Conservation (phyloP, 2,888 invertebrate genomes). For the Epicampocera succincta region DNA sequence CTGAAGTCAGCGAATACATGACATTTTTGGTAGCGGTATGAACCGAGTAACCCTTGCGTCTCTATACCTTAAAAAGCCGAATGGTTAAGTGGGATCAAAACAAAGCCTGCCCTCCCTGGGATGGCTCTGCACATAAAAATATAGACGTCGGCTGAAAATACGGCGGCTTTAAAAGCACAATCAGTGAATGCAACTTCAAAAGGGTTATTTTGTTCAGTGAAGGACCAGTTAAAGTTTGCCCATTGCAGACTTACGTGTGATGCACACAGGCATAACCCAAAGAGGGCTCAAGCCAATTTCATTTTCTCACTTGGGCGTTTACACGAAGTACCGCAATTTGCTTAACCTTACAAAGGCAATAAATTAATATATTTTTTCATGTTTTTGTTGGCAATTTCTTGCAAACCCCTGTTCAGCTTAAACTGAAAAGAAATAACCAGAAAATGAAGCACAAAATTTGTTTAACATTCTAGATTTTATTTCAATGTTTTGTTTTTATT, state of each 20-base stretch:
- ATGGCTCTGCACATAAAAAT: too few species aligned
- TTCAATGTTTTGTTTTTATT: conserved; percentile 19
- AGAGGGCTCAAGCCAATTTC: not conserved
- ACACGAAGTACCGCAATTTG: conserved; percentile 73
- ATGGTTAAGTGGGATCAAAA: too few species aligned
- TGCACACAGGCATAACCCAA: not conserved
- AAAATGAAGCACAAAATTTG: conserved; percentile 46
- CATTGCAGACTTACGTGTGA: conserved; percentile 18
- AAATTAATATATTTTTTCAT: conserved; percentile 66
- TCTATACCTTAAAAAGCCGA: too few species aligned
- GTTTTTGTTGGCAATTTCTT: not conserved
- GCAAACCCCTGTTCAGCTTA: conserved; percentile 15
- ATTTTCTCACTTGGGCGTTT: conserved; percentile 67
- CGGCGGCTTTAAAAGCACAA: too few species aligned
- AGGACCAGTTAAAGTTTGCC: not conserved
- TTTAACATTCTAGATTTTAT: conserved; percentile 56
- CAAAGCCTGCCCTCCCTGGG: too few species aligned
- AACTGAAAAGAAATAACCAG: conserved; percentile 17
- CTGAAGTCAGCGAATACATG: too few species aligned
- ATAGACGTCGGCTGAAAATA: too few species aligned
- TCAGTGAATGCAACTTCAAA: too few species aligned
- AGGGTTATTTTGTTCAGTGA: too few species aligned
- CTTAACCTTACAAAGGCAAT: conserved; percentile 71
- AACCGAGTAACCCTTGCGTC: too few species aligned
- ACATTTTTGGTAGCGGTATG: too few species aligned